Percentiles rank a stretch among this genome's conserved stretches.
Evolutionary conservation across 1,140 invertebrate species (phyloP).

Genomic region (Drosophila sturtevanti): DNA sequence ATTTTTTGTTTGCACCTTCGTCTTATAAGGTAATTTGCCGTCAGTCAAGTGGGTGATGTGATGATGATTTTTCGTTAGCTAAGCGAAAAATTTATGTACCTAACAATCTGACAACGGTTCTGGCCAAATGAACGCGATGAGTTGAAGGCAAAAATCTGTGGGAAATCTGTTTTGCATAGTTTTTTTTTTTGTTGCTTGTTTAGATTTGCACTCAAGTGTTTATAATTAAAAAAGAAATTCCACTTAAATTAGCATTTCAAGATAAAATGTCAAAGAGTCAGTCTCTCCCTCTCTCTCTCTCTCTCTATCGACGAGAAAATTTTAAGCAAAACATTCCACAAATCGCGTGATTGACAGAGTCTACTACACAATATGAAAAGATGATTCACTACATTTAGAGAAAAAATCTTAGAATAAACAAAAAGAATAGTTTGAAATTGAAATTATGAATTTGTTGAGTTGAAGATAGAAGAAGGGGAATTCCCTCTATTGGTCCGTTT

Average conservation of each 20-base stretch:
- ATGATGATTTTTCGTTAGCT: slow-evolving; percentile 44
- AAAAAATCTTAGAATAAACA: neutral
- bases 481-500: no score
- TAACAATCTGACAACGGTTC: slow-evolving; percentile 37
- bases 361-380: neutral
- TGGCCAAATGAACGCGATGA: slow-evolving; percentile 42
- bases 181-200: slow-evolving; percentile 3
- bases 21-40: slow-evolving; percentile 26
- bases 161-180: neutral
- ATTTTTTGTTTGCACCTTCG: neutral
- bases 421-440: no score
- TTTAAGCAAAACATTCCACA: neutral
- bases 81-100: slow-evolving; percentile 16
- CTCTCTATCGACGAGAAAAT: neutral
- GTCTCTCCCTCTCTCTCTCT: no score
- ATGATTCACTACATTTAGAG: neutral
- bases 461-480: no score
- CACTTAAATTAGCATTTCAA: slow-evolving; percentile 39
- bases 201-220: slow-evolving; percentile 19
- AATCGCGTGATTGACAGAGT: slow-evolving; percentile 1
- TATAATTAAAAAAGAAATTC: slow-evolving; percentile 41
- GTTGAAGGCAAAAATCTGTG: slow-evolving; percentile 22
- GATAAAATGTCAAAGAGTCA: slow-evolving; percentile 25
- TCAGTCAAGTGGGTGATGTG: slow-evolving; percentile 51
- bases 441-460: no score